Evolutionary conservation across 2,797 vertebrate genomes (phyloP).

Genomic region (Silurus aristotelis): DNA sequence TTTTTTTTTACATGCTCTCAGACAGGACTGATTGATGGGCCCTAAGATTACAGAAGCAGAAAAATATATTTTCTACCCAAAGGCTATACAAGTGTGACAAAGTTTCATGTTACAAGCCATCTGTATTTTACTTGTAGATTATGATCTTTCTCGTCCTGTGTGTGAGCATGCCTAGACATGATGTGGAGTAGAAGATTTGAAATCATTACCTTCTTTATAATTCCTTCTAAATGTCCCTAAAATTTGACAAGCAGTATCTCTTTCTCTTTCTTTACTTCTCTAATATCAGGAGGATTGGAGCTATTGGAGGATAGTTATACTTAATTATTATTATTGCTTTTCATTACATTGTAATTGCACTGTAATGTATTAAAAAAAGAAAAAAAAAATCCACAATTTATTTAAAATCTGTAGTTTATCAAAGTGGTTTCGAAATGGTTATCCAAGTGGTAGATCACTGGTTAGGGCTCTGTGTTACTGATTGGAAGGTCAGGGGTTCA

Average conservation of each 20-base stretch:
- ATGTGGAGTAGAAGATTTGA: slow-evolving; percentile 39
- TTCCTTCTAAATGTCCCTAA: slow-evolving; percentile 30
- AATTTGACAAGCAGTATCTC: not conserved
- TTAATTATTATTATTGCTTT: not conserved
- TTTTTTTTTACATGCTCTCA: not conserved
- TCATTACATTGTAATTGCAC: not conserved
- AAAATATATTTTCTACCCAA: slow-evolving; percentile 19
- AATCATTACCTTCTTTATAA: slow-evolving; percentile 40
- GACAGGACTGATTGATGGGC: not conserved
- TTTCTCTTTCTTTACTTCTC: not conserved
- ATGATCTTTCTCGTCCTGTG: slow-evolving; percentile 37
- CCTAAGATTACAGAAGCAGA: not conserved
- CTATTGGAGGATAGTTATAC: not conserved
- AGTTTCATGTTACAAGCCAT: slow-evolving; percentile 18
- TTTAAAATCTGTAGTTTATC: too few relatives aligned
- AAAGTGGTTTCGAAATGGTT: too few relatives aligned
- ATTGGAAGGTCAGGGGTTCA: too few relatives aligned
- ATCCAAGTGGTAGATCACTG: too few relatives aligned
- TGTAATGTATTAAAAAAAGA: too few relatives aligned
- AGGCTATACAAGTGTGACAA: slow-evolving; percentile 24
- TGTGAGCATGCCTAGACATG: slow-evolving; percentile 40
- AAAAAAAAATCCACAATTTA: too few relatives aligned
- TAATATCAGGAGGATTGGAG: not conserved
- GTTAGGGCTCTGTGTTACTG: too few relatives aligned
- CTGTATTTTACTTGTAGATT: slow-evolving; percentile 48